Conservation (phyloP, 2,888 invertebrate genomes). For the Xestia rhomboidea region DNA sequence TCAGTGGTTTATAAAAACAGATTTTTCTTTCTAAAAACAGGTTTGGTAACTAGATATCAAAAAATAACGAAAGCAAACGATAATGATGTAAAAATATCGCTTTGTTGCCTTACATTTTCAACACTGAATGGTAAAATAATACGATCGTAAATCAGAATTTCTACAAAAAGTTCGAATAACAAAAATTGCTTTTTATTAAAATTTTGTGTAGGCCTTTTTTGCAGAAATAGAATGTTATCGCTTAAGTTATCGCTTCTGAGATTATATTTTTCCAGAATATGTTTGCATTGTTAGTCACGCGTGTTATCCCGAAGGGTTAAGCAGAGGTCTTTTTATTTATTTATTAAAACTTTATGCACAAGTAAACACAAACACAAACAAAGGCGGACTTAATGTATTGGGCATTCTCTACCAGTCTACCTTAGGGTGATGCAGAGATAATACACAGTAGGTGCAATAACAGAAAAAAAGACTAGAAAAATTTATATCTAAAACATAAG, state of each 20-base stretch:
- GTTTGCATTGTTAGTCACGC: neutral
- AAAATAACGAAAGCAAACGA: neutral
- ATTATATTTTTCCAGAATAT: neutral
- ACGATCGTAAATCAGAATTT: neutral
- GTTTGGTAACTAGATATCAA: constrained; percentile 1
- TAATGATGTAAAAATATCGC: constrained; percentile 9
- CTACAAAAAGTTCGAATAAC: neutral
- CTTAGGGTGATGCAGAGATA: too few relatives aligned
- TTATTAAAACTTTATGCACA: too few relatives aligned
- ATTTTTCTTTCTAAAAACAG: neutral
- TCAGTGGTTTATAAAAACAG: neutral
- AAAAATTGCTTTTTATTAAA: neutral
- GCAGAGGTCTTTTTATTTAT: too few relatives aligned
- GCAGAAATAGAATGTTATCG: neutral
- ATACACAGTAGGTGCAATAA: too few relatives aligned
- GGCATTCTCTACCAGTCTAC: too few relatives aligned
- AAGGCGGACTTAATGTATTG: too few relatives aligned
- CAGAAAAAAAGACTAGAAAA: too few relatives aligned
- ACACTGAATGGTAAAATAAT: constrained; percentile 8
- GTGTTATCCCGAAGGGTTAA: too few relatives aligned
- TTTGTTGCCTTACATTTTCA: neutral
- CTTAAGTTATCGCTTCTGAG: neutral
- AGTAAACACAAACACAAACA: too few relatives aligned
- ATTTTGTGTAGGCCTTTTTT: neutral
- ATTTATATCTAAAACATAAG: too few relatives aligned